Conservation (phyloP, 2,113 vertebrate species). For the Corvus moneduloides region DNA sequence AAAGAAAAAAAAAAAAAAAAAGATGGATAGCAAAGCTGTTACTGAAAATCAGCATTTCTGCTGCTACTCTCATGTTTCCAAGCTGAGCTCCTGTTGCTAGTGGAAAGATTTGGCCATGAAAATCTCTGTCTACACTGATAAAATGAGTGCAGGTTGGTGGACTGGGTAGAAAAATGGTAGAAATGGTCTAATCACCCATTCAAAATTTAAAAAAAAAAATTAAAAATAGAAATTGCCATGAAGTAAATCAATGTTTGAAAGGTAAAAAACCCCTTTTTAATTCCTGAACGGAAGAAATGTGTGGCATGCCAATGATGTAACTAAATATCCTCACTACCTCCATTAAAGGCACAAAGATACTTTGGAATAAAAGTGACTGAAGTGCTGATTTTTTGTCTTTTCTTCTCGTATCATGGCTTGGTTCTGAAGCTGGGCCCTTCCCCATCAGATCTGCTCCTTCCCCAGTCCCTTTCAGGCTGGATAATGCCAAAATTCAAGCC, state of each 20-base stretch:
- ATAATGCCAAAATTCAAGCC: neutral
- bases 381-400: neutral
- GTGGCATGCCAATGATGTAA: neutral
- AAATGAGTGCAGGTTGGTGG: neutral
- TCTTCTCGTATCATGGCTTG: neutral
- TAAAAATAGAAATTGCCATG: neutral
- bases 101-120: neutral
- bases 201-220: neutral
- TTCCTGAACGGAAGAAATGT: neutral
- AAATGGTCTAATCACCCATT: neutral
- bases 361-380: neutral
- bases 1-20: neutral
- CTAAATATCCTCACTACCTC: neutral
- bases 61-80: neutral
- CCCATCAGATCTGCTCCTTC: neutral
- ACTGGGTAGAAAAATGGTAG: neutral
- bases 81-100: neutral
- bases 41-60: neutral
- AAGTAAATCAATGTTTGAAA: neutral
- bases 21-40: neutral
- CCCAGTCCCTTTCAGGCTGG: neutral
- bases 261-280: accelerated
- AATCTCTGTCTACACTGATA: neutral
- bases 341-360: neutral
- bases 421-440: neutral